Base-by-base conservation (phyloP, 2,888 invertebrate species). In the Epinotia bilunana region DNA sequence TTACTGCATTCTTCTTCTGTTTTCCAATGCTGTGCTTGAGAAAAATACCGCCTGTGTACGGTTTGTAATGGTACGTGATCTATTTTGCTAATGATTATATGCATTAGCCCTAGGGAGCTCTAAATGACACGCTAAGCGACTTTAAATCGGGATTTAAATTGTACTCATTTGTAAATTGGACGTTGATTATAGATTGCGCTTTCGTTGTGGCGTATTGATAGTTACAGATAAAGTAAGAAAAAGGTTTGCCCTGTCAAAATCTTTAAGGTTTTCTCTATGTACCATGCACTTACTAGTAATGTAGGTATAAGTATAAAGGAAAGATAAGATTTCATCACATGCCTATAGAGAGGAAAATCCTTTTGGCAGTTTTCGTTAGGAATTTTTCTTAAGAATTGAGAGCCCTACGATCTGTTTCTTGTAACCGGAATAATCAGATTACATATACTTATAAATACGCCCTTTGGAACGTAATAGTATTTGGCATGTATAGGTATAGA, bases 21-120 rank as follows among this genome's bases (percentile, higher is more conserved):
- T 9, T 16, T 2, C 3, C 43, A 46, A 20, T 58, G 11, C 23
- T 68, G 53, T 55, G 72, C 76, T 77, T 77, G 77, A 72, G 72
- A 77, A 78, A 78, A 78, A 77, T 73, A 79, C 79, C 78, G 77
- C 77, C 78, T 77, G 78, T 78, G 79, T 79, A 76, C 74, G 65
- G 73, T 74, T 73, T 74, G 80, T 74, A 75, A 80, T 77, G 63
- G 78, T 81, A 82, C 82, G 81, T 82, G 82, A 79, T 78, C 77
- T 74, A 78, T 80, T 79, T 80, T 73, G 74, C 75, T 75, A 75
- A 75, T 74, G 71, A 71, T 74, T 65, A 64, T 75, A 67, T 75
- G 75, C 71, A 75, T 75, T 75, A 72, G 71, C 57, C 71, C 65
- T 46, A 57, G 71, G 60, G 71, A 67, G 55, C 65, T 58, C 71